A percentile compares a stretch with the other conserved stretches of the same genome.
Evolutionary conservation across 2,797 vertebrate species (phyloP).

Genomic region (Tauraco hartlaubi): DNA sequence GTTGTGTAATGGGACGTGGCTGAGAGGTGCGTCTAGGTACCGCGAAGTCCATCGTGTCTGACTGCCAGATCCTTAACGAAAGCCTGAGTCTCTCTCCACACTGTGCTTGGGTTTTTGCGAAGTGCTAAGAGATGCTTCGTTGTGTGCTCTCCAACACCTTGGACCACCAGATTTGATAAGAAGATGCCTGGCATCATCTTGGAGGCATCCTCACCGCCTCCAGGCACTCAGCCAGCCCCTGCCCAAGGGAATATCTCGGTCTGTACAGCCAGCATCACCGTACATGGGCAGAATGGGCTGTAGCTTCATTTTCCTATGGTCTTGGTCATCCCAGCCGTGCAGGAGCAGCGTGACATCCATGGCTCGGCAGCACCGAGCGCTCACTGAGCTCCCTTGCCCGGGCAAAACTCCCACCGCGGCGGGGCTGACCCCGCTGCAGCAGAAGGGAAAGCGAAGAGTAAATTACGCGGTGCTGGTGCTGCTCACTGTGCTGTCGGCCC

Average conservation of each 20-base stretch:
- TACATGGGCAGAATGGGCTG: not conserved
- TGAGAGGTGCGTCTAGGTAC: not conserved
- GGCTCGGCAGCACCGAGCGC: not conserved
- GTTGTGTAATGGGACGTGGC: not conserved
- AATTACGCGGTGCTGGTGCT: not conserved
- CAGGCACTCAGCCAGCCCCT: not conserved
- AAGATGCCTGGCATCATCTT: not conserved
- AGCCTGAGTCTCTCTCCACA: not conserved
- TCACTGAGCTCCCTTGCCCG: not conserved
- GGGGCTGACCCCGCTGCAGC: not conserved
- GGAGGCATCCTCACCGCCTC: not conserved
- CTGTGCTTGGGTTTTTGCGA: not conserved
- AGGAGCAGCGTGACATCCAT: fast-evolving
- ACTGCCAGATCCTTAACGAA: not conserved
- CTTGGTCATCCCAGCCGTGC: fast-evolving
- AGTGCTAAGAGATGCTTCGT: fast-evolving
- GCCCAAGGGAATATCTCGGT: not conserved
- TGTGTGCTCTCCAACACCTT: not conserved
- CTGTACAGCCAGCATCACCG: fast-evolving
- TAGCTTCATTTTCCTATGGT: too few relatives aligned
- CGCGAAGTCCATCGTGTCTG: not conserved
- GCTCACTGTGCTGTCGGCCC: not conserved
- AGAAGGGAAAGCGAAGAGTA: not conserved
- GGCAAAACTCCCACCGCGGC: not conserved
- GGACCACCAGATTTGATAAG: not conserved